phyloP scores from a whole-genome alignment of 2,888 invertebrate genomes.

The Synanthedon andrenaeformis region DNA sequence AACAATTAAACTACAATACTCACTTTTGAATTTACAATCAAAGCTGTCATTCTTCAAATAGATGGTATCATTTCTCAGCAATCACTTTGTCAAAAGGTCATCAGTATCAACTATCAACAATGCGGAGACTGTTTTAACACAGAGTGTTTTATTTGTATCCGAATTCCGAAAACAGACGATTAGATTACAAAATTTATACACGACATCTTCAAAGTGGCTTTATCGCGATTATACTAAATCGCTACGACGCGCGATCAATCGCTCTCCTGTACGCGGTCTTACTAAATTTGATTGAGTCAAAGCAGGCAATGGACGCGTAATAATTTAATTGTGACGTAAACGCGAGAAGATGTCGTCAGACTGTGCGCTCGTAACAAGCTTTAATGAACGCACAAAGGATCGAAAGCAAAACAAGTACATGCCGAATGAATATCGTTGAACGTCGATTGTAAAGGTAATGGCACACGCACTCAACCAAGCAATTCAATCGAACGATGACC shows the following conservation, averaged over 20 bases:
- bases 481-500: background rate
- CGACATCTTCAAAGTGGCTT: background rate
- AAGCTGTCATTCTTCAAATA: conserved; percentile 13
- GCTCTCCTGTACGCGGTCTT: background rate
- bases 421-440: conserved; percentile 22
- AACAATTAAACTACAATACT: no score
- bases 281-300: background rate
- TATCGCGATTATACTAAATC: background rate
- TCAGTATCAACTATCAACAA: conserved; percentile 7
- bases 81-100: conserved; percentile 12
- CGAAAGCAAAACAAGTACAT: conserved; percentile 39
- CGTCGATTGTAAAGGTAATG: conserved; percentile 17
- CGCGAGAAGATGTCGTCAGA: conserved; percentile 1
- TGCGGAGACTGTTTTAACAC: background rate
- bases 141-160: background rate
- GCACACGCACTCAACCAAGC: background rate
- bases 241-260: background rate
- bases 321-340: background rate
- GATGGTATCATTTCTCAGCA: background rate
- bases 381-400: conserved; percentile 36
- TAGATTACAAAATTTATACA: background rate
- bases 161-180: background rate
- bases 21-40: conserved; percentile 10
- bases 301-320: background rate
- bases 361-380: conserved; percentile 21